Base-by-base conservation (phyloP, 1,140 invertebrate species). In the Hyposmocoma kahamanoa region DNA sequence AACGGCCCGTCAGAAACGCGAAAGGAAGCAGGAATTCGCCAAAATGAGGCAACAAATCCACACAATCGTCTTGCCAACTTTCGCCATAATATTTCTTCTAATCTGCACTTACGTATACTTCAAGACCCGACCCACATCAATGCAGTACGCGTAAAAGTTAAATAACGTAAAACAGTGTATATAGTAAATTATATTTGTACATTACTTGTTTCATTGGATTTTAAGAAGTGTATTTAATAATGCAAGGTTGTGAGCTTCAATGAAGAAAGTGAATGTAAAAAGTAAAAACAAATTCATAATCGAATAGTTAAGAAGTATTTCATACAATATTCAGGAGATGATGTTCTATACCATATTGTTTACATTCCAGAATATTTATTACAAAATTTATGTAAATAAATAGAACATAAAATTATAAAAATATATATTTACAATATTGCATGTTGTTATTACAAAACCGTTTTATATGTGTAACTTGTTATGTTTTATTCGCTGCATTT, bases 1-100 rank as follows among this genome's bases (percentile, higher is more conserved):
- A 86, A 93, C 91, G 0, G 90, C 91, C n/a, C 93, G 92, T 74
- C 93, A 96, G 72, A 94, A 94, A 67, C 91, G 92, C 49, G 92
- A 95, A 62, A 87, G 94, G 19, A 95, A 93, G 79, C 92, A 92
- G 72, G 94, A 95, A 56, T 95, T 94, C 62, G 78, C 92, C 3
- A 91, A 94, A 73, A 92, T 92, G 57, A 92, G 94, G 56, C 90
- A 92, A 62, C 90, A 93, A 68, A 85, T 93, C 3, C 90, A 92
- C 56, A 94, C 93, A 0, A 84, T 95, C 26, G 94, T 92, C 18
- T 67, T 95, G 51, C 94, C 94, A 4, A 90, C 91, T 17, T 58
- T 94, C 21, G 88, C 77, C 30, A 90, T 90, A 10, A 83, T 94
- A 55, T 91, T 91, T 59, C 63, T 92, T 11, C 74, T 95, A n/a